Evolutionary conservation across 2,797 vertebrate species (phyloP).

Genomic region (Megalops cyprinoides): DNA sequence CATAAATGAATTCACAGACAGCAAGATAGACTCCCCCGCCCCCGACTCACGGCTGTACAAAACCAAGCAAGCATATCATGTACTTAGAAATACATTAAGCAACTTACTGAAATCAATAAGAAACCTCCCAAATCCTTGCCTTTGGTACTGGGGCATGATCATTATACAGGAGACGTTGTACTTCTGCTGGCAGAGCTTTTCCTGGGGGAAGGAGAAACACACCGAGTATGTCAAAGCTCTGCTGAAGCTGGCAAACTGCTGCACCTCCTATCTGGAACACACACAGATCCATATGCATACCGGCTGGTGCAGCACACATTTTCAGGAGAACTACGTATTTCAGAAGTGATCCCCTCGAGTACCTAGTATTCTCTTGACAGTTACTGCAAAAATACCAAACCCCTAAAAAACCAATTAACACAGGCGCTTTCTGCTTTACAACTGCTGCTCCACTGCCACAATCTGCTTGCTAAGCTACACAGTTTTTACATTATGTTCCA

Average conservation of each 20-base stretch:
- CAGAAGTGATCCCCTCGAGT: too few relatives aligned
- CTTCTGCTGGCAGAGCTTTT: conserved; percentile 99
- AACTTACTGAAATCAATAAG: conserved; percentile 99
- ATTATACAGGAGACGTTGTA: conserved; percentile 99
- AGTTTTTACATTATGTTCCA: too few relatives aligned
- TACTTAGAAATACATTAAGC: neutral
- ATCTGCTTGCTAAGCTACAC: too few relatives aligned
- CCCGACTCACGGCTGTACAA: neutral
- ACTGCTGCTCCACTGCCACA: too few relatives aligned
- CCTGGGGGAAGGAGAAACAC: conserved; percentile 86
- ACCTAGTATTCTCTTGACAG: neutral
- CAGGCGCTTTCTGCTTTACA: too few relatives aligned
- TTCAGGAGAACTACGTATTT: too few relatives aligned
- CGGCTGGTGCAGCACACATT: too few relatives aligned
- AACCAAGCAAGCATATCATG: neutral
- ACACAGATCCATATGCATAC: neutral
- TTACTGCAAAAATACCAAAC: neutral
- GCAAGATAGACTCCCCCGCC: neutral
- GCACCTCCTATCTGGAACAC: conserved; percentile 68
- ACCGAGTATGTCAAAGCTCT: conserved; percentile 76
- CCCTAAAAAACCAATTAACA: too few relatives aligned
- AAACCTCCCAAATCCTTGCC: conserved; percentile 99
- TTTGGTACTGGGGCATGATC: conserved; percentile 99
- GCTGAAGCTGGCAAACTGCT: conserved; percentile 81
- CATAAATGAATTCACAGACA: neutral